phyloP scores from a whole-genome alignment of 2,113 vertebrate species.

The Boulengeromyrus knoepffleri region DNA sequence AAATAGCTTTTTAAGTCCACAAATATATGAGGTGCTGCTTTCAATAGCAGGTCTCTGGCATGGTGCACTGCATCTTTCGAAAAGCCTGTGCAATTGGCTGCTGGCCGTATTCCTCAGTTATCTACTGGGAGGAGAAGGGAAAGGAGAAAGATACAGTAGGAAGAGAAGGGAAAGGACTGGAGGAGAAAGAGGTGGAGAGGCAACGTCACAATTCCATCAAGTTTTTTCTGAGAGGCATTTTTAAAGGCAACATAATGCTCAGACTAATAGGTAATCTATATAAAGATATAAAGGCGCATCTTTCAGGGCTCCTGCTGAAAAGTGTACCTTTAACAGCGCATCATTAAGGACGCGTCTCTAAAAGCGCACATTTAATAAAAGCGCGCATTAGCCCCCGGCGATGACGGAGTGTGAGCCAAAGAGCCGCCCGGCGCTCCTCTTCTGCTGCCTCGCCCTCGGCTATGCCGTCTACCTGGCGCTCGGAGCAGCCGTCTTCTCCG shows the following conservation, averaged over 20 bases:
- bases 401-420: constrained; percentile 21
- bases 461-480: constrained; percentile 77
- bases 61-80: not conserved
- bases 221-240: not conserved
- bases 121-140: not conserved
- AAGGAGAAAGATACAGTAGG: not conserved
- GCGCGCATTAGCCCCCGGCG: not conserved
- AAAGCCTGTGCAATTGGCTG: no score
- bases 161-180: not conserved
- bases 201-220: not conserved
- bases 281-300: not conserved
- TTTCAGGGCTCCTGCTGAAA: not conserved
- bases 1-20: not conserved
- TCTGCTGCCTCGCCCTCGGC: constrained; percentile 64
- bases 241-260: not conserved
- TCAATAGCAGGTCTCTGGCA: not conserved
- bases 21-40: not conserved
- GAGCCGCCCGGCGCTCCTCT: constrained; percentile 69
- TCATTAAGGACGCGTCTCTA: not conserved
- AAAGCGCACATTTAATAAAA: not conserved
- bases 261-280: no score
- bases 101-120: not conserved
- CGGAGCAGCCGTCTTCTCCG: constrained; percentile 88
- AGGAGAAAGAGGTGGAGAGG: not conserved
- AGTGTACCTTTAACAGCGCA: not conserved